These are phyloP conservation scores for Rhineura floridana DNA, from an alignment of 2,113 vertebrate genomes.

Conservation along the genomic window DNA sequence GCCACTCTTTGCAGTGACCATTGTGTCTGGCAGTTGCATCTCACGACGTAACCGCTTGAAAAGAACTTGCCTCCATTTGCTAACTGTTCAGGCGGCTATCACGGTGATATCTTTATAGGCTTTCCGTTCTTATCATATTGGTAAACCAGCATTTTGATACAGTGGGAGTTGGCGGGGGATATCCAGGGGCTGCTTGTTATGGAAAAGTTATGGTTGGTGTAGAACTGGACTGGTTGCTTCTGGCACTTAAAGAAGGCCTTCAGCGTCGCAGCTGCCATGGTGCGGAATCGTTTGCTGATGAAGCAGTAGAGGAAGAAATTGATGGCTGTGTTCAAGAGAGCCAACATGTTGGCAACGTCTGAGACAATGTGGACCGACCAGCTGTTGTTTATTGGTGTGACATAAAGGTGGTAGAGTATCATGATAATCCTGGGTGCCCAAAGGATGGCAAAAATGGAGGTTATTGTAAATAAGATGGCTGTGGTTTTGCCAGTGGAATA, in stretches of 20 bases:
- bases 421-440: constrained; percentile 93
- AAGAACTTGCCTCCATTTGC: constrained; percentile 48
- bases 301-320: constrained; percentile 99
- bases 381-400: constrained; percentile 81
- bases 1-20: constrained; percentile 62
- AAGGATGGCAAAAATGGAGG: constrained; percentile 91
- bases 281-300: constrained; percentile 95
- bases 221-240: constrained; percentile 90
- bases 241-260: constrained; percentile 91
- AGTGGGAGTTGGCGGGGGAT: constrained; percentile 96
- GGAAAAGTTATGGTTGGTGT: constrained; percentile 95
- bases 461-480: constrained; percentile 93
- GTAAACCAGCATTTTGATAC: constrained; percentile 98
- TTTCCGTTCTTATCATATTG: constrained; percentile 96
- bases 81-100: constrained; percentile 60
- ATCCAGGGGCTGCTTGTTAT: constrained; percentile 99
- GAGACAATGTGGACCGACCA: constrained; percentile 87
- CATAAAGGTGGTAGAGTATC: constrained; percentile 95
- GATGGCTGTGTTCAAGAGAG: constrained; percentile 93
- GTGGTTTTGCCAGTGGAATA: constrained; percentile 96
- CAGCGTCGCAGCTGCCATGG: constrained; percentile 90
- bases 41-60: constrained; percentile 59
- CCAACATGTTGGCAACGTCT: constrained; percentile 94
- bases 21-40: constrained; percentile 58
- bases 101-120: constrained; percentile 92